phyloP scores from a whole-genome alignment of 2,113 vertebrate species.

The Macquaria ambigua region DNA sequence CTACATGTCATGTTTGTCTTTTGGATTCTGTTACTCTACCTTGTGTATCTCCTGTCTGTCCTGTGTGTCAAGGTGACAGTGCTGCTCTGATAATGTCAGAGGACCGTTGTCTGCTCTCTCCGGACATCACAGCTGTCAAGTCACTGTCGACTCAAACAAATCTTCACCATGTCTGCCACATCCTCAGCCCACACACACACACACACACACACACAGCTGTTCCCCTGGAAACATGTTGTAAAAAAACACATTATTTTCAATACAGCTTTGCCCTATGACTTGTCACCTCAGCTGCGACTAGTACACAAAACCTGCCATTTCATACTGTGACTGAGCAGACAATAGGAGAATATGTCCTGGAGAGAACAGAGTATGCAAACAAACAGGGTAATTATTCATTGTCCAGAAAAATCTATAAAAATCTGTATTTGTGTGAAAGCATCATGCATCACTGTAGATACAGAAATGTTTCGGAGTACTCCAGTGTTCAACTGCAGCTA shows the following conservation, averaged over 20 bases:
- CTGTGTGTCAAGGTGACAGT: constrained; percentile 58
- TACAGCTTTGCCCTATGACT: constrained; percentile 15
- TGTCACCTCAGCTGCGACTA: constrained; percentile 19
- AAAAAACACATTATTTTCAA: constrained; percentile 27
- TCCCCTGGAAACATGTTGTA: constrained; percentile 47
- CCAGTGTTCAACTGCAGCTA: background rate
- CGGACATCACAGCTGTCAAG: constrained; percentile 70
- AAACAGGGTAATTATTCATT: constrained; percentile 42
- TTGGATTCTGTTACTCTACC: constrained; percentile 1
- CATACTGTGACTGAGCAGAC: constrained; percentile 5
- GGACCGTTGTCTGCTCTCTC: constrained; percentile 52
- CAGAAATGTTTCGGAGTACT: constrained; percentile 6
- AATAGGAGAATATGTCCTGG: constrained; percentile 5
- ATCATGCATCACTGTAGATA: constrained; percentile 33
- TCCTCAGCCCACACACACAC: constrained; percentile 12
- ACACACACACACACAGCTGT: constrained; percentile 42
- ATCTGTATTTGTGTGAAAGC: constrained; percentile 34
- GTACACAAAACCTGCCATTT: constrained; percentile 4
- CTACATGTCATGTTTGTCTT: constrained; percentile 5
- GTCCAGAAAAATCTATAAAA: constrained; percentile 42
- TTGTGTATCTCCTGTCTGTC: constrained; percentile 11
- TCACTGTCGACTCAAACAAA: constrained; percentile 57
- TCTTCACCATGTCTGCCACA: constrained; percentile 59
- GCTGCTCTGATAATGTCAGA: constrained; percentile 65
- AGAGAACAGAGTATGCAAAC: background rate